A percentile compares a stretch with the other conserved stretches of the same genome.
Conservation (phyloP, 2,888 invertebrate species). For the Acleris emargana region DNA sequence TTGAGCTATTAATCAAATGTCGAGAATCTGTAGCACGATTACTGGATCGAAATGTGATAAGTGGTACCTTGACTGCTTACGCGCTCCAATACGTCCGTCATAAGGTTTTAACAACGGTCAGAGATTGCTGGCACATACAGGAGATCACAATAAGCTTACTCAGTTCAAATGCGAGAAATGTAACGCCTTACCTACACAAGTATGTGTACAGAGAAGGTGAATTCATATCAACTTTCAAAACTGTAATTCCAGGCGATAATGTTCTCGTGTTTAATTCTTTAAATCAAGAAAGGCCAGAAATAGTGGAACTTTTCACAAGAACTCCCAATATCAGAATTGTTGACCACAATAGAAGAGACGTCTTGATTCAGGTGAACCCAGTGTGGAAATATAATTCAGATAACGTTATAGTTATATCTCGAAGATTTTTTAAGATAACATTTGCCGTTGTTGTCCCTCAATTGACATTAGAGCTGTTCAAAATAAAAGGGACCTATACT, state of each 20-base stretch:
- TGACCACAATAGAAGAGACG: constrained; percentile 85
- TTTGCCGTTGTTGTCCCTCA: constrained; percentile 92
- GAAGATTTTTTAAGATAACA: constrained; percentile 83
- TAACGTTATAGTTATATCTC: constrained; percentile 62
- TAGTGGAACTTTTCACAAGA: constrained; percentile 88
- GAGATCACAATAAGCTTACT: constrained; percentile 74
- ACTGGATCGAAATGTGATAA: constrained; percentile 98
- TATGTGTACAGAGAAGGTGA: constrained; percentile 72
- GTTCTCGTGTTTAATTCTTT: constrained; percentile 93
- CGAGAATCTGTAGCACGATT: constrained; percentile 93
- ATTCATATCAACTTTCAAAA: constrained; percentile 66
- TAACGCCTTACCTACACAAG: constrained; percentile 82
- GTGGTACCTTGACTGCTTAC: constrained; percentile 94
- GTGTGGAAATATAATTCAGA: constrained; percentile 65
- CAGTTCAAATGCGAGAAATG: constrained; percentile 89
- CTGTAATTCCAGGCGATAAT: constrained; percentile 83
- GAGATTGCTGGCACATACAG: constrained; percentile 73
- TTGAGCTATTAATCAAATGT: constrained; percentile 81
- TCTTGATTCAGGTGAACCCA: constrained; percentile 69
- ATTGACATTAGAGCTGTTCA: constrained; percentile 88
- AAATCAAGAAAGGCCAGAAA: constrained; percentile 90
- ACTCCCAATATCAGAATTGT: constrained; percentile 89
- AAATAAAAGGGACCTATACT: constrained; percentile 71
- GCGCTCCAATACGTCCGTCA: constrained; percentile 93
- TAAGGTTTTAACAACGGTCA: constrained; percentile 76